These are phyloP conservation scores for Aporrectodea caliginosa DNA, from an alignment of 1,140 invertebrate genomes.

Conservation along the genomic window DNA sequence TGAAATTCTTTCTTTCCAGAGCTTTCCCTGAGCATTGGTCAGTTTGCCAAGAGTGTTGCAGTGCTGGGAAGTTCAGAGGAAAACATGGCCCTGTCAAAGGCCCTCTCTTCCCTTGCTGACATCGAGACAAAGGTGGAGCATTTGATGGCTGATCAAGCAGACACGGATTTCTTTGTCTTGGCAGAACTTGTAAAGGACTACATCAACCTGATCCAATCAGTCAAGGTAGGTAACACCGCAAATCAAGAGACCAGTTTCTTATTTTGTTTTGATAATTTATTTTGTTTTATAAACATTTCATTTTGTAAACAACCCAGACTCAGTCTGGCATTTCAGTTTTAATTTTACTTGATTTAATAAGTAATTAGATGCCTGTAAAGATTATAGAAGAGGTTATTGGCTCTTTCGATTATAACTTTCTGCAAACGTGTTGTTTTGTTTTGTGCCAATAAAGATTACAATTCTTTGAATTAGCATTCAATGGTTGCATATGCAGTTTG, in stretches of 20 bases:
- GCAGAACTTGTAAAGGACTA: slow-evolving; percentile 94
- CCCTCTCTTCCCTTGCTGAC: slow-evolving; percentile 87
- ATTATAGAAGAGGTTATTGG: too few species aligned
- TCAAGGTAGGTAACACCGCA: slow-evolving; percentile 69
- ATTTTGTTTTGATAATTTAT: background rate
- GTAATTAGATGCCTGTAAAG: background rate
- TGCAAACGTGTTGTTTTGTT: background rate
- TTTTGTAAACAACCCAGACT: background rate
- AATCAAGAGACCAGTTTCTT: too few species aligned
- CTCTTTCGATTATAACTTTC: too few species aligned
- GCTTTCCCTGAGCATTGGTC: slow-evolving; percentile 71
- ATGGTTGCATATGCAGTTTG: too few species aligned
- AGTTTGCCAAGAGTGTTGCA: slow-evolving; percentile 81
- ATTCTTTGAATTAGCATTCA: too few species aligned
- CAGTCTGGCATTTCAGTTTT: background rate
- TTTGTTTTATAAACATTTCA: background rate
- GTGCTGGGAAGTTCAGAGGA: slow-evolving; percentile 93
- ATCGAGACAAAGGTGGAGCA: slow-evolving; percentile 81
- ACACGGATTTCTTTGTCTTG: slow-evolving; percentile 89
- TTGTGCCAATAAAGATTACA: too few species aligned
- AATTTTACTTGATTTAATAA: background rate
- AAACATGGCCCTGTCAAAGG: slow-evolving; percentile 84
- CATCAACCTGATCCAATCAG: slow-evolving; percentile 81
- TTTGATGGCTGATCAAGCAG: slow-evolving; percentile 83
- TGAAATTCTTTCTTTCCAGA: slow-evolving; percentile 59